Evolutionary conservation across 2,888 invertebrate genomes (phyloP), one percentile per base, ranked within the genome.

Genomic region (Sarcophaga carnaria): DNA sequence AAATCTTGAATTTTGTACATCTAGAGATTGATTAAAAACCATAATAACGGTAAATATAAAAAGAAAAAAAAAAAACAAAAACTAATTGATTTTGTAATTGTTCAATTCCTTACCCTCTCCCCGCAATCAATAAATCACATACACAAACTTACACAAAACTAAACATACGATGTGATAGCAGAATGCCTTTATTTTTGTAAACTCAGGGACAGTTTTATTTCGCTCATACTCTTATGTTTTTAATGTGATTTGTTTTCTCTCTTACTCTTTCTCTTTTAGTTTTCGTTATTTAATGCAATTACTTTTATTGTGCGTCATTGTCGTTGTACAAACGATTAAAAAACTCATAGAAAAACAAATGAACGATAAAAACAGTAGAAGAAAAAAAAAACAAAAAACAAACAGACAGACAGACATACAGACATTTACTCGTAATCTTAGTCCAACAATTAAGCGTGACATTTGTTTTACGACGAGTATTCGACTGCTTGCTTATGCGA

Each of bases 401-500:
- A 20, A 20, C 20, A 20, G 47, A 80, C 70, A 81, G 64, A 71
- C 71, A 81, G 59, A n/a, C 59, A 59, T 4, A 70, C 49, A 12
- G 69, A 25, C 49, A 22, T 70, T 54, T 70, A 14, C 69, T 84
- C 74, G 54, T 78, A 84, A 75, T 84, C 70, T 75, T 79, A 79
- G 75, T 72, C 79, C 78, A 37, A 76, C 81, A 84, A 82, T 87
- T 84, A 84, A 87, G 84, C 79, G 87, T 84, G 79, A 79, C 81
- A 76, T 84, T 87, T 87, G 81, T 37, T 37, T 37, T 37, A 2
- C 37, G 37, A 37, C 2, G 37, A 37, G 10, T 37, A 37, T 37
- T 37, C 37, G 37, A 87, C 84, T 87, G 83, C 83, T 87, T 72
- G 74, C 11, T 79, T 6, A 1, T 84, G 69, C 27, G 62, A n/a